Base-by-base conservation (phyloP, 2,888 invertebrate species). In the Bombylius major region DNA sequence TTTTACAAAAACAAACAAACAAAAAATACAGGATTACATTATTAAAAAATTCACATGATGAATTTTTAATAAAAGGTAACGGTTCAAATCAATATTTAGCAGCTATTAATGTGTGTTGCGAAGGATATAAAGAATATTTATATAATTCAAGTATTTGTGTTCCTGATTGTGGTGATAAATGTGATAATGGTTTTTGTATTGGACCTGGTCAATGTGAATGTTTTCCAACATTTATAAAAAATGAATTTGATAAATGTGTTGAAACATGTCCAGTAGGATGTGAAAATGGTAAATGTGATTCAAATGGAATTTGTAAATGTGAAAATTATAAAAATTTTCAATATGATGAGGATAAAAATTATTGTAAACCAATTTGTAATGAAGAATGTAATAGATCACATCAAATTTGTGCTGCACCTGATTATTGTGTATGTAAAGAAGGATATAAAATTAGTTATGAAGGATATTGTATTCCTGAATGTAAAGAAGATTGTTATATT, bases 21-120 rank as follows among this genome's bases (percentile, higher is more conserved):
- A 23, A 23, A 23, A 23, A 23, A 23, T 3, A 23, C 3, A 23
- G 23, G 3, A 23, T 23, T 23, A 23, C 23, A 23, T 23, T 23
- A 23, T 23, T 23, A 23, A 23, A 23, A 23, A 23, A 23, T 23
- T 23, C 23, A 23, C 23, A 23, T 23, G 23, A 23, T 23, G 23
- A 23, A 3, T 23, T 23, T 2, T 23, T 3, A 23, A 23, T 23
- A 3, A 23, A 5, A 3, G 87, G 75, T 75, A 71, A 71, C 57
- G 71, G 70, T 5, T 66, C 69, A 8, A 67, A 60, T 13, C 64
- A 69, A 1, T 65, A 63, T 39, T 69, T 65, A 83, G 86, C 68
- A 63, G 79, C 79, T 60, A 79, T 85, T 60, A 77, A 82, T 53
- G 76, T 81, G 14, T 89, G 89, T 66, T 89, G 88, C 65, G 76